These are phyloP conservation scores for Mormyrus proboscirostris DNA, from an alignment of 2,797 vertebrate species.

Conservation along the genomic window DNA sequence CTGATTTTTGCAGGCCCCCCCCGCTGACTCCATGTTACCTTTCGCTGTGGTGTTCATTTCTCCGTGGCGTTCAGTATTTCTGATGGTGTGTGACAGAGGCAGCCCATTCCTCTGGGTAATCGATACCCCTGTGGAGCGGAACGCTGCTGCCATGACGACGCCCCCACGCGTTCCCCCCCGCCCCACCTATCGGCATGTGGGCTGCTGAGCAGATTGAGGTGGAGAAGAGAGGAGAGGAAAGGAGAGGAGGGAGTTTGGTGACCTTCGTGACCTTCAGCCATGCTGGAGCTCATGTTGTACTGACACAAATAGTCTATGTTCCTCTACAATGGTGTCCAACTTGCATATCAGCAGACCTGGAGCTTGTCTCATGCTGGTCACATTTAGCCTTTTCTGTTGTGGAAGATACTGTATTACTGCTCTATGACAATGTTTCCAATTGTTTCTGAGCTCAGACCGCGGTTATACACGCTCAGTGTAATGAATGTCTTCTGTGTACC, in stretches of 20 bases:
- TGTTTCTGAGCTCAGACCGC: not conserved
- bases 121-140: slow-evolving; percentile 54
- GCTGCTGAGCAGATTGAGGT: slow-evolving; percentile 14
- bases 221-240: slow-evolving; percentile 24
- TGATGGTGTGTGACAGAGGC: slow-evolving; percentile 40
- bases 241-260: slow-evolving; percentile 35
- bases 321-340: not conserved
- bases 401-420: not conserved
- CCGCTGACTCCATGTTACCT: not conserved
- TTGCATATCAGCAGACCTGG: not conserved
- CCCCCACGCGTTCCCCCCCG: slow-evolving; percentile 30
- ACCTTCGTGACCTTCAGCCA: not conserved
- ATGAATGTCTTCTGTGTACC: not conserved
- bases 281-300: not conserved
- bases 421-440: not conserved
- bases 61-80: slow-evolving; percentile 1
- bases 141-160: slow-evolving; percentile 53
- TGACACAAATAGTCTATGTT: not conserved
- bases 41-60: slow-evolving; percentile 10
- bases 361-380: not conserved
- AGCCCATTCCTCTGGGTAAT: slow-evolving; percentile 48
- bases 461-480: not conserved
- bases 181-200: slow-evolving; percentile 46
- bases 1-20: not conserved
- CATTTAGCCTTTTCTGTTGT: not conserved